Evolutionary conservation across 2,797 vertebrate species (phyloP), one percentile per base, ranked within the genome.

Genomic region (Bovichtus diacanthus): DNA sequence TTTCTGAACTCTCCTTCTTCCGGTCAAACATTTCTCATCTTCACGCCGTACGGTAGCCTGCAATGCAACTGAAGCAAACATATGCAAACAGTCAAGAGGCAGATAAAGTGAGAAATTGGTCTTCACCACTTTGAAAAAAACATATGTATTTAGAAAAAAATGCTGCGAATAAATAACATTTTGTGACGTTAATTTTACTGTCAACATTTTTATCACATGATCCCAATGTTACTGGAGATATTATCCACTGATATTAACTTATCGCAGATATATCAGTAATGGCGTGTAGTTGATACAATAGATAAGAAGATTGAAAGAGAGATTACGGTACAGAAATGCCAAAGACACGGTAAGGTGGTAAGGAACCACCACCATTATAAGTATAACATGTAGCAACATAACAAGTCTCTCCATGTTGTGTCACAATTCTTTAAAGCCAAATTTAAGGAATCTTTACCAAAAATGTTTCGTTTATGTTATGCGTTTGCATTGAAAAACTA

Each of bases 1-100:
- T 87, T 85, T 36, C 58, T 21, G 2, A 67, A 49, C 61, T 74
- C 73, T 43, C 8, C 61, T 64, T 50, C 74, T 39, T 34, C 56
- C 13, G 29, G 44, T 78, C 75, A 67, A 23, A 73, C 18, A 15
- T 47, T 31, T 36, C 51, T 76, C 56, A 2, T 49, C 27, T 47
- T 43, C 6, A 25, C 10, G 21, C 19, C 8, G 5, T 2, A 18
- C 29, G 27, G 43, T 2, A 49, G 34, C 54, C 6, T 12, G 3
- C 23, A 3, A 27, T 19, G 36, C 6, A 19, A 5, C 41, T 1
- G 15, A 19, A 70, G 49, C 19, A 55, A 54, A 70, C 7, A 54
- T 36, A 34, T 55, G 71, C 9, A 75, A 77, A 73, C 72, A 41
- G 2, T 6, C 0, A 18, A 19, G 43, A 29, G 23, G 29, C 36